Conservation (phyloP, 1,140 invertebrate species). For the Drosophila sp. region DNA sequence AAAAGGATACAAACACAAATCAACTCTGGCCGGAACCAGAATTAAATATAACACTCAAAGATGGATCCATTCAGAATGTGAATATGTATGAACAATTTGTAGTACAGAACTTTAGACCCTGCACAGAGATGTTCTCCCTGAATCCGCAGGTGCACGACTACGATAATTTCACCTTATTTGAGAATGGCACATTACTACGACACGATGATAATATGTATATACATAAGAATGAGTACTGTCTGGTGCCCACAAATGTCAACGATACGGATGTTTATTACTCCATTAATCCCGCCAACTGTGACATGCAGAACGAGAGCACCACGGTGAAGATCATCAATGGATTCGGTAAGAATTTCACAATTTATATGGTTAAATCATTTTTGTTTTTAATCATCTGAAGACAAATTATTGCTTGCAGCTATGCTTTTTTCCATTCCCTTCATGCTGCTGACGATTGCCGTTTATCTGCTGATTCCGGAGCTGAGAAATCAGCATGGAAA, state of each 20-base stretch:
- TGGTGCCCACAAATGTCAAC: slow-evolving; percentile 60
- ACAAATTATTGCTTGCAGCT: too few species aligned
- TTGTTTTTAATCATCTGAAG: too few species aligned
- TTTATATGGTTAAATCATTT: too few species aligned
- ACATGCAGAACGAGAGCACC: slow-evolving; percentile 42
- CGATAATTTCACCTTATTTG: slow-evolving; percentile 65
- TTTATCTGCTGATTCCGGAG: slow-evolving; percentile 90
- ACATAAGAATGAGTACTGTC: slow-evolving; percentile 72
- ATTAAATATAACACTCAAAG: slow-evolving; percentile 67
- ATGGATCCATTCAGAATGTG: slow-evolving; percentile 40
- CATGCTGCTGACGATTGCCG: slow-evolving; percentile 88
- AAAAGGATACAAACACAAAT: slow-evolving; percentile 32
- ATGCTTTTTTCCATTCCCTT: slow-evolving; percentile 90
- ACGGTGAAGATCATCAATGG: slow-evolving; percentile 79
- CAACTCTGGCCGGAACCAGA: slow-evolving; percentile 56
- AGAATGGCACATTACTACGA: slow-evolving; percentile 70
- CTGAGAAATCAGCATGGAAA: slow-evolving; percentile 90
- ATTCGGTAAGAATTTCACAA: slow-evolving; percentile 60
- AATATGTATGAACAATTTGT: slow-evolving; percentile 72
- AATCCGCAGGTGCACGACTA: slow-evolving; percentile 52
- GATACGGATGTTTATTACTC: slow-evolving; percentile 60
- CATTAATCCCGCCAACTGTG: slow-evolving; percentile 75
- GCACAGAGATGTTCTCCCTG: slow-evolving; percentile 69
- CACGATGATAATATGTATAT: slow-evolving; percentile 55
- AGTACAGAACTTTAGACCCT: slow-evolving; percentile 76